phyloP scores from a whole-genome alignment of 2,113 vertebrate species.

The Labeo rohita region DNA sequence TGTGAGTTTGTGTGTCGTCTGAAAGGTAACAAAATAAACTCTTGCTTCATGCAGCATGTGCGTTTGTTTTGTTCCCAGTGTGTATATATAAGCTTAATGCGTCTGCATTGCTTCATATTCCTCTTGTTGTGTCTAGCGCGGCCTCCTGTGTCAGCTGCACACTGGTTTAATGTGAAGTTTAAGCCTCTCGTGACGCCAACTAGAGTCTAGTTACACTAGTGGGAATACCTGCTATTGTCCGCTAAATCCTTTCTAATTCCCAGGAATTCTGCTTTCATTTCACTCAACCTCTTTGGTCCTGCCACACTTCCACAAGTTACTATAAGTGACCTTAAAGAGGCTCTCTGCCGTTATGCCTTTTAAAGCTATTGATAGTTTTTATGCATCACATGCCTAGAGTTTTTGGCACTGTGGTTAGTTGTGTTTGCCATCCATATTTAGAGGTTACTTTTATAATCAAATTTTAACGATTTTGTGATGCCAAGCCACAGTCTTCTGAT shows the following conservation, averaged over 20 bases:
- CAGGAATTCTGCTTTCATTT: constrained; percentile 64
- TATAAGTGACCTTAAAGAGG: constrained; percentile 41
- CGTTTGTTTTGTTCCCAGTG: constrained; percentile 31
- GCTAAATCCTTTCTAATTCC: constrained; percentile 66
- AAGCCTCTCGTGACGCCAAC: constrained; percentile 69
- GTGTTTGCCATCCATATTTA: neutral
- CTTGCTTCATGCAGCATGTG: neutral
- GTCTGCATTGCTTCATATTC: constrained; percentile 14
- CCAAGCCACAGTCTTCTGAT: neutral
- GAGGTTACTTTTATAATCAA: neutral
- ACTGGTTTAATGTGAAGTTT: constrained; percentile 73
- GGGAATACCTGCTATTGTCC: constrained; percentile 77
- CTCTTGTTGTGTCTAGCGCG: constrained; percentile 66
- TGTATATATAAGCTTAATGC: constrained; percentile 31
- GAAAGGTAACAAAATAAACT: constrained; percentile 19
- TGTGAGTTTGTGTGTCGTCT: constrained; percentile 34
- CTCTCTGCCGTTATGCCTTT: neutral
- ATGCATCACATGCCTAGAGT: neutral
- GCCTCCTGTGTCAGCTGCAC: constrained; percentile 72
- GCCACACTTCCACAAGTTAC: constrained; percentile 45
- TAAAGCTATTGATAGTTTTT: constrained; percentile 19
- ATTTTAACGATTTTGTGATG: neutral
- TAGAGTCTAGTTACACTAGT: constrained; percentile 70
- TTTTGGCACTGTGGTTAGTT: neutral
- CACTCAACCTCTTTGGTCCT: constrained; percentile 59